Evolutionary conservation across 2,113 vertebrate genomes (phyloP).

Genomic region (Pomatorhinus ruficollis): DNA sequence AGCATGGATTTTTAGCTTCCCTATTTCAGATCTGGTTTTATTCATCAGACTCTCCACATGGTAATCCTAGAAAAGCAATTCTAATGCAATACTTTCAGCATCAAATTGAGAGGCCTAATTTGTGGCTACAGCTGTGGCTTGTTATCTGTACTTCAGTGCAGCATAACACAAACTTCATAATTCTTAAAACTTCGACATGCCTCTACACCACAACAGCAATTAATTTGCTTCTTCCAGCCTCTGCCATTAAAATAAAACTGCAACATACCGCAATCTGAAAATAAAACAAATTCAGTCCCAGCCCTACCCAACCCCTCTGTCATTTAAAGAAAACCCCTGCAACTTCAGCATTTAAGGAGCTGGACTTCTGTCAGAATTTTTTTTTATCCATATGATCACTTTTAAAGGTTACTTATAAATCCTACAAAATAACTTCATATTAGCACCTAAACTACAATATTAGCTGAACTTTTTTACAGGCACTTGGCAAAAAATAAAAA

Average conservation of each 20-base stretch:
- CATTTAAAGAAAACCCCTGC: background rate
- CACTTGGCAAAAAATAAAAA: background rate
- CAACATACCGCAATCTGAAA: slow-evolving; percentile 26
- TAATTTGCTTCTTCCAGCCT: slow-evolving; percentile 51
- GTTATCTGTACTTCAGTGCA: slow-evolving; percentile 60
- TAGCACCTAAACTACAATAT: background rate
- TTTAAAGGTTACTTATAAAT: background rate
- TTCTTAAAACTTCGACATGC: slow-evolving; percentile 17
- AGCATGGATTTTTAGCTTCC: background rate
- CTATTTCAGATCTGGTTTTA: slow-evolving; percentile 5
- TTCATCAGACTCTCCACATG: slow-evolving; percentile 1
- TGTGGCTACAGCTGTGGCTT: slow-evolving; percentile 54
- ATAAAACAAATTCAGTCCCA: background rate
- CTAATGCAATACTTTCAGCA: slow-evolving; percentile 49
- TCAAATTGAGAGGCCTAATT: slow-evolving; percentile 70
- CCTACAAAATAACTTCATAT: background rate
- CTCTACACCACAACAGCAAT: slow-evolving; percentile 53
- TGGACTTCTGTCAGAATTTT: background rate
- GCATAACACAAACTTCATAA: slow-evolving; percentile 23
- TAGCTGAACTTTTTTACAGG: background rate
- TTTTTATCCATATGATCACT: background rate
- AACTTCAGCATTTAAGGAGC: background rate
- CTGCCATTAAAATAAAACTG: slow-evolving; percentile 23
- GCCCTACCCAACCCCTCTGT: background rate
- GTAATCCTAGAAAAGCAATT: slow-evolving; percentile 49